Evolutionary conservation across 2,113 vertebrate genomes (phyloP), one percentile per base, ranked within the genome.

Genomic region (Cebus imitator): DNA sequence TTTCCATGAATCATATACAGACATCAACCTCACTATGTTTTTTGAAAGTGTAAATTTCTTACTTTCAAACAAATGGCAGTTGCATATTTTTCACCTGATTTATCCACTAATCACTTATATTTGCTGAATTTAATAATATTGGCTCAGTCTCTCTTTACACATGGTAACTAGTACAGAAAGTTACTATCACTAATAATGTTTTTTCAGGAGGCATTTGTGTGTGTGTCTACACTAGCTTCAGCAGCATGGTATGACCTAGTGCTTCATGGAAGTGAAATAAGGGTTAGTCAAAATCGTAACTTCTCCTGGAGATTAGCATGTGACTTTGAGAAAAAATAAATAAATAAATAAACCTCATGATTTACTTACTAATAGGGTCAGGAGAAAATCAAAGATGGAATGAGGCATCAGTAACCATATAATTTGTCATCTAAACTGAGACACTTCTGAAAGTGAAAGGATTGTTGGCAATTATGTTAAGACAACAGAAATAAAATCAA

Each of bases 381-480:
- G 76, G 7, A 92, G 70, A 76, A 96, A 90, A 90, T 94, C 80
- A 87, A 84, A 70, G 12, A 70, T 78, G 21, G 82, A 95, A 90
- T 72, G 70, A 95, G 64, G 17, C 58, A 72, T 27, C 6, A 8
- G 13, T 86, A 52, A 82, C 83, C 83, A 58, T 81, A 79, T 78
- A 95, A 96, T 95, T 95, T 94, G 91, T 97, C 95, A 95, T 85
- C 73, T 73, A 90, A 87, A 90, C 64, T 58, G 89, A 66, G 66
- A 79, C 79, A 91, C 21, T n/a, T 81, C 70, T 90, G 83, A 91
- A 91, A 94, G 89, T 64, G 45, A 95, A 88, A 90, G 30, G 14
- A 55, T 58, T 78, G 57, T 90, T 96, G 85, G 89, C 76, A 95
- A 85, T 94, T 93, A 91, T 43, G 52, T 93, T 91, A 94, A 81